Evolutionary conservation across 2,113 vertebrate species (phyloP), one percentile per base, ranked within the genome.

Genomic region (Chiloscyllium plagiosum): DNA sequence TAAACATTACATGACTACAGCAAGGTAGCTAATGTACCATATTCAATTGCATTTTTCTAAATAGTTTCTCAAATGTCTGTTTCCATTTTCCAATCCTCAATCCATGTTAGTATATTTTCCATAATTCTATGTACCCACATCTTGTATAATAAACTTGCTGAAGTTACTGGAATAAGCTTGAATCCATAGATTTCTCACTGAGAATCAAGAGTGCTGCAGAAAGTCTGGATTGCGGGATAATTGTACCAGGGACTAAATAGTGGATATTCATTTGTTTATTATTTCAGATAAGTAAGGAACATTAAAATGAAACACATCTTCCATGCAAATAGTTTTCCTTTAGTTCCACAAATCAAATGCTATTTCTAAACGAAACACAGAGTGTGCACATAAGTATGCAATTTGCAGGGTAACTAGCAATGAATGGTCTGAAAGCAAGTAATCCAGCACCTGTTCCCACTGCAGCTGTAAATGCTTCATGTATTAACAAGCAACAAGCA

Each of bases 401-500:
- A 42, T 50, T 69, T 29, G 69, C 69, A 17, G 94, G 69, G 69
- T 52, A 93, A 93, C 65, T 93, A 42, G 90, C 17, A 70, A 50
- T 72, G 94, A 95, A 95, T 52, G 50, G 68, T 69, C 68, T 72
- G 68, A 95, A 95, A 72, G 47, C 19, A 10, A 95, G 68, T 95
- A 95, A 95, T 47, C 94, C 69, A 72, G 94, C 94, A 95, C 94
- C 94, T 95, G 94, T 95, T 95, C 22, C 69, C 94, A 76, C 19
- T 72, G 69, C 94, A 95, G 94, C 94, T 95, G 94, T 95, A 42
- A 72, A 69, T 72, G 26, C 94, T 95, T 95, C 69, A 52, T 95
- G 94, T 72, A 20, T 95, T 95, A 70, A 37, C 26, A 22, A 95
- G 47, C 94, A 76, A 72, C 26, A 72, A 72, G 69, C 94, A 95